Evolutionary conservation across 2,113 vertebrate species (phyloP).

Genomic region (Cochlearius cochlearius): DNA sequence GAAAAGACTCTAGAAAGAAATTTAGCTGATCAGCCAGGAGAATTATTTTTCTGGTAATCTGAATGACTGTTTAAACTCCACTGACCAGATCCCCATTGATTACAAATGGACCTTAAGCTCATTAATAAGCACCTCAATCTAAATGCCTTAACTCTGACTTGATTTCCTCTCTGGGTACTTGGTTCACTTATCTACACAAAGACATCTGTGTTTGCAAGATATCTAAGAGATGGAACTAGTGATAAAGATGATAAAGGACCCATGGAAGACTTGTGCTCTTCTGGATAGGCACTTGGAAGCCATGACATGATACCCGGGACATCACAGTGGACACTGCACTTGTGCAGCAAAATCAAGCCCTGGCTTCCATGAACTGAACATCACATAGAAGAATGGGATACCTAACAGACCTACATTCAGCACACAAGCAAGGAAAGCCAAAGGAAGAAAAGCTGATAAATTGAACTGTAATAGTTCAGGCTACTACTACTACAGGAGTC

Average conservation of each 20-base stretch:
- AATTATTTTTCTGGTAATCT: not conserved
- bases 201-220: not conserved
- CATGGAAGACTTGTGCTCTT: not conserved
- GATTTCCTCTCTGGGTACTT: not conserved
- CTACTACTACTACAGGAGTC: too few species aligned
- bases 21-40: not conserved
- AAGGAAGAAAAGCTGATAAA: not conserved
- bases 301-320: not conserved
- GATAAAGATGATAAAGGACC: not conserved
- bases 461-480: not conserved
- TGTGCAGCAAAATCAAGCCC: not conserved
- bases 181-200: not conserved
- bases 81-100: not conserved
- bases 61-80: not conserved
- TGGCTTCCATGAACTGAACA: not conserved
- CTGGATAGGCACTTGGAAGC: not conserved
- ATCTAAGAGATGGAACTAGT: not conserved
- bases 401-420: not conserved
- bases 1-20: not conserved
- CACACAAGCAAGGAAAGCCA: not conserved
- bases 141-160: not conserved
- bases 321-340: not conserved
- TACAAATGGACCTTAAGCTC: not conserved
- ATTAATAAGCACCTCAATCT: not conserved
- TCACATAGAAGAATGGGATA: not conserved